phyloP scores from a whole-genome alignment of 1,140 invertebrate species.

The Panagrolaimus sp. region DNA sequence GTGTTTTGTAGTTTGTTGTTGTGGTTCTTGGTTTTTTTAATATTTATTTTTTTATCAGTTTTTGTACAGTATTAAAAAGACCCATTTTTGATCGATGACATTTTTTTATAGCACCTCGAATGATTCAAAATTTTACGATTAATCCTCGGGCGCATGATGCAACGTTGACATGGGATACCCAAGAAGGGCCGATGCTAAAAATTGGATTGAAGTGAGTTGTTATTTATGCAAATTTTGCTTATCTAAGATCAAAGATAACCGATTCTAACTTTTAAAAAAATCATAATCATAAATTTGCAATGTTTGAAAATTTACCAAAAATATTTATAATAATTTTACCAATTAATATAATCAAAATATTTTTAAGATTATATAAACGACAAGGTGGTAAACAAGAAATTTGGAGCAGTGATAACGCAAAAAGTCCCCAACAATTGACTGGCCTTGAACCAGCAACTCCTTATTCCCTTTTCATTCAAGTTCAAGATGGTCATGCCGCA shows the following conservation, averaged over 20 bases:
- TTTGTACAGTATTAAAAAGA: not conserved
- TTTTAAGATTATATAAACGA: conserved; percentile 37
- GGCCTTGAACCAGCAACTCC: conserved; percentile 52
- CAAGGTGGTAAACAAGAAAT: conserved; percentile 33
- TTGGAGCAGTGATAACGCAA: conserved; percentile 40
- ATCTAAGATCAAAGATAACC: conserved; percentile 13
- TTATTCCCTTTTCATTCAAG: conserved; percentile 51
- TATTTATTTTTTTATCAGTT: not conserved
- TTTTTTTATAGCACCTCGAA: conserved; percentile 48
- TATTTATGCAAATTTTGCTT: not conserved
- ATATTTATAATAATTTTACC: conserved; percentile 12
- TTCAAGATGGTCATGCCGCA: conserved; percentile 50
- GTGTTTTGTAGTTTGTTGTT: conserved; percentile 3
- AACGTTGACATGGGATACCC: conserved; percentile 44
- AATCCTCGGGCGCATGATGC: conserved; percentile 42
- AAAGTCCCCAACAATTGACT: conserved; percentile 46
- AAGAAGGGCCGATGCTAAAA: conserved; percentile 41
- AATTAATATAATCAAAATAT: not conserved
- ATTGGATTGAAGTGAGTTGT: conserved; percentile 45
- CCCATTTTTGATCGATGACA: not conserved
- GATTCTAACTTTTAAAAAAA: not conserved
- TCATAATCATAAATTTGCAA: too few relatives aligned
- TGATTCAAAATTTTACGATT: conserved; percentile 49
- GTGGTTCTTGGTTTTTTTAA: conserved; percentile 7
- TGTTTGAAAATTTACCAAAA: conserved; percentile 24